Conservation (phyloP, 2,888 invertebrate genomes). For the Spodoptera picta region DNA sequence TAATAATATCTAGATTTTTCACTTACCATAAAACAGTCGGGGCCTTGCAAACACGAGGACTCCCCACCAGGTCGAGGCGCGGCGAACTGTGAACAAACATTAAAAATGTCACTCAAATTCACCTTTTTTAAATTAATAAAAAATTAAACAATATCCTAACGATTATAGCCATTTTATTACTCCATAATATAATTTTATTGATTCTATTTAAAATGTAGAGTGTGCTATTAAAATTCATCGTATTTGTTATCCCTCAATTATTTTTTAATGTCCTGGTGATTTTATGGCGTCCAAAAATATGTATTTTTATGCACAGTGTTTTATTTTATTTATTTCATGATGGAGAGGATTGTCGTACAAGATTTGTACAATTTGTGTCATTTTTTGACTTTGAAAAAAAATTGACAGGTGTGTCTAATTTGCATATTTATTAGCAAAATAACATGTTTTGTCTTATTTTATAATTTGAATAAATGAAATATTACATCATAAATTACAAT, state of each 20-base stretch:
- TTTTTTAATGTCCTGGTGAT: conserved; percentile 10
- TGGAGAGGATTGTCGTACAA: too few species aligned
- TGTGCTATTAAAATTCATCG: conserved; percentile 32
- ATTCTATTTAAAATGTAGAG: conserved; percentile 29
- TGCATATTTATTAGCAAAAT: too few species aligned
- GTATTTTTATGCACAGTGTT: conserved; percentile 11
- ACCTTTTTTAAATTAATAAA: conserved; percentile 35
- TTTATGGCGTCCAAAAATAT: conserved; percentile 23
- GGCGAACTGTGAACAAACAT: conserved; percentile 90
- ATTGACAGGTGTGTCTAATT: not conserved
- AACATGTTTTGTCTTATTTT: too few species aligned
- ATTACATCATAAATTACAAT: too few species aligned
- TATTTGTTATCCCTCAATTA: conserved; percentile 17
- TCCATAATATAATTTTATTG: conserved; percentile 35
- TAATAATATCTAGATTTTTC: conserved; percentile 17
- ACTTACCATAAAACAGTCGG: conserved; percentile 92
- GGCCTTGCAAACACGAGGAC: conserved; percentile 91
- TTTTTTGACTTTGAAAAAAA: conserved; percentile 3
- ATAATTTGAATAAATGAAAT: too few species aligned
- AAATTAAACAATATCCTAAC: conserved; percentile 24
- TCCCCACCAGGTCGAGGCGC: conserved; percentile 90
- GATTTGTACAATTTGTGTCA: not conserved
- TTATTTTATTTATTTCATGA: not conserved
- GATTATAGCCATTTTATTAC: conserved; percentile 39
- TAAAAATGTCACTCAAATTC: conserved; percentile 67